phyloP scores from a whole-genome alignment of 2,797 vertebrate genomes.

The Enteromius anoplus region DNA sequence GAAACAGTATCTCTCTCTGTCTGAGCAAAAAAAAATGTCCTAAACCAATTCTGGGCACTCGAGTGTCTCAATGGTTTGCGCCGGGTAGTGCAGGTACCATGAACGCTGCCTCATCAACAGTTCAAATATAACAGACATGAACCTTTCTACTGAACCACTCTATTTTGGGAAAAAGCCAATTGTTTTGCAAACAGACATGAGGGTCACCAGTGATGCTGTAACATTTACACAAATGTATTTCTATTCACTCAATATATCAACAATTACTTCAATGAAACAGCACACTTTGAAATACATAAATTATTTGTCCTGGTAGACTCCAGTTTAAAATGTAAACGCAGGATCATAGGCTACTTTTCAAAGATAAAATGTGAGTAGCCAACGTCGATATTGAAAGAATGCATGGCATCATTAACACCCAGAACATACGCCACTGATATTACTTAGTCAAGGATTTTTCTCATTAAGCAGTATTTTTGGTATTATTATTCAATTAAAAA shows the following conservation, averaged over 20 bases:
- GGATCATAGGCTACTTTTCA: too few relatives aligned
- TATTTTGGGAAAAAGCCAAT: not conserved
- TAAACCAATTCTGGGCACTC: slow-evolving; percentile 21
- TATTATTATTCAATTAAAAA: not conserved
- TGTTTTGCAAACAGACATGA: not conserved
- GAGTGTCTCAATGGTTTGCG: slow-evolving; percentile 34
- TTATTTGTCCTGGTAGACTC: not conserved
- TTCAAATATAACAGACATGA: not conserved
- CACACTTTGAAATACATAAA: not conserved
- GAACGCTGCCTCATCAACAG: not conserved
- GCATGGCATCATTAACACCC: not conserved
- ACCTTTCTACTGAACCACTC: not conserved
- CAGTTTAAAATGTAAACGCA: not conserved
- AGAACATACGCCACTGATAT: not conserved
- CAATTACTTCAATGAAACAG: not conserved
- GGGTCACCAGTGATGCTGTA: not conserved
- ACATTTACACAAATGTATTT: not conserved
- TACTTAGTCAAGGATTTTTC: not conserved
- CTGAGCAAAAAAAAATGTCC: slow-evolving; percentile 64
- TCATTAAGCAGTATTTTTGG: not conserved
- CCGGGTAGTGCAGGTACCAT: slow-evolving; percentile 30
- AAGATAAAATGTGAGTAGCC: too few relatives aligned
- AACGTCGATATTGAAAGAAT: not conserved
- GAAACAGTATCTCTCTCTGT: slow-evolving; percentile 68
- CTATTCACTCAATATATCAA: not conserved